Conservation (phyloP, 2,888 invertebrate genomes). For the Drosophila lutescens region DNA sequence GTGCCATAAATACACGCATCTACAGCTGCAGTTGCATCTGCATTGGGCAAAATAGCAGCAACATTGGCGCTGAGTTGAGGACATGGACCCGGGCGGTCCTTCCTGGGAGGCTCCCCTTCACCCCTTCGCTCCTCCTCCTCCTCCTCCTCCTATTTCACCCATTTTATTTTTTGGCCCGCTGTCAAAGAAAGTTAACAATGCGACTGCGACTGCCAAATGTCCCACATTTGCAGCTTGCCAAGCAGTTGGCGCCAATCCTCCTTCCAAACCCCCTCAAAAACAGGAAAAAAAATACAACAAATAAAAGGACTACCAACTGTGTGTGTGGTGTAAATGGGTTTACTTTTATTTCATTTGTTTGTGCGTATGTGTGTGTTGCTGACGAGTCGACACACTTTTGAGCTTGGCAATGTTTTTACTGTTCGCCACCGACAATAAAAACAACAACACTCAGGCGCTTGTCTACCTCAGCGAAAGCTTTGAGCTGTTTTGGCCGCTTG, state of each 20-base stretch:
- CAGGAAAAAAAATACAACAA: background rate
- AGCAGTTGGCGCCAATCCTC: slow-evolving; percentile 54
- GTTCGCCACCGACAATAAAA: slow-evolving; percentile 43
- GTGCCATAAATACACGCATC: slow-evolving; percentile 65
- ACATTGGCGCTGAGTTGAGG: slow-evolving; percentile 37
- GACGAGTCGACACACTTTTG: slow-evolving; percentile 78
- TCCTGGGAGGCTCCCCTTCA: slow-evolving; percentile 8
- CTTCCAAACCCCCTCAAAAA: background rate
- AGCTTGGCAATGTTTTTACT: slow-evolving; percentile 65
- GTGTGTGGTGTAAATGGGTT: slow-evolving; percentile 76
- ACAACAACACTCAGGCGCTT: slow-evolving; percentile 42
- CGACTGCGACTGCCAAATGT: slow-evolving; percentile 71
- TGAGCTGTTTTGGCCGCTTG: slow-evolving; percentile 27
- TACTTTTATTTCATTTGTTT: slow-evolving; percentile 78
- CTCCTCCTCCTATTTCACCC: background rate
- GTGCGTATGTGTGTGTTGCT: slow-evolving; percentile 35
- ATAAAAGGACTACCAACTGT: slow-evolving; percentile 8
- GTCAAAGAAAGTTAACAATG: slow-evolving; percentile 79
- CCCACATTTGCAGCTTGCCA: slow-evolving; percentile 73
- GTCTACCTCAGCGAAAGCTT: slow-evolving; percentile 53
- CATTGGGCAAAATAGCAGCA: slow-evolving; percentile 12
- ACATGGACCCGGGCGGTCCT: slow-evolving; percentile 49
- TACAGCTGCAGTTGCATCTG: slow-evolving; percentile 4
- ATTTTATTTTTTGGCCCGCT: slow-evolving; percentile 63
- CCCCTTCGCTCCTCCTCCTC: too few species aligned